Percentiles rank a stretch among this genome's conserved stretches.
Evolutionary conservation across 2,113 vertebrate species (phyloP).

Genomic region (Mus pahari): DNA sequence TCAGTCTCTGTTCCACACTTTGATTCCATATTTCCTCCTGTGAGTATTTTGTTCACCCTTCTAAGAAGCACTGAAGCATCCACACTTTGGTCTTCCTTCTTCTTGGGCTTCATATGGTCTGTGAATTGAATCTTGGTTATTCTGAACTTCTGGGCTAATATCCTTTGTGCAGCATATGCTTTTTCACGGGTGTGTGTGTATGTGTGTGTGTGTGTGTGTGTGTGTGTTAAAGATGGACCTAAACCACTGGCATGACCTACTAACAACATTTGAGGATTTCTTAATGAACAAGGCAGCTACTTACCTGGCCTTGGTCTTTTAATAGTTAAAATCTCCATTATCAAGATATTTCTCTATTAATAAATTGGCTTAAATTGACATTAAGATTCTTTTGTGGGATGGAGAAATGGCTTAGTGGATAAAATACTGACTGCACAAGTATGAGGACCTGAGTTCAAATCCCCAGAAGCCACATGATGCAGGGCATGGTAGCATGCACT

Average conservation of each 20-base stretch:
- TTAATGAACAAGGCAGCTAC: conserved; percentile 5
- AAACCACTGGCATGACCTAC: neutral
- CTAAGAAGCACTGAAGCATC: no score
- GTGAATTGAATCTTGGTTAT: no score
- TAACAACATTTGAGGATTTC: neutral
- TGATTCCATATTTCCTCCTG: no score
- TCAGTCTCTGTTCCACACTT: no score
- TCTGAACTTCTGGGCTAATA: no score
- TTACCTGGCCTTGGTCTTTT: conserved; percentile 20
- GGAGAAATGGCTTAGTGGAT: neutral
- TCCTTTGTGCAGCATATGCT: no score
- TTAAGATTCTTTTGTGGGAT: conserved; percentile 49
- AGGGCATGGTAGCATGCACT: neutral
- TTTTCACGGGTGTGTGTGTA: neutral
- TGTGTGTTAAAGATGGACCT: conserved; percentile 7
- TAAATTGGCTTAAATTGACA: conserved; percentile 28
- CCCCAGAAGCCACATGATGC: neutral
- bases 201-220: neutral
- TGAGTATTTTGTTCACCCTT: no score
- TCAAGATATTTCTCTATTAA: conserved; percentile 36
- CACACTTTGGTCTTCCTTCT: no score
- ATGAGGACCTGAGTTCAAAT: neutral
- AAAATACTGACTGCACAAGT: neutral
- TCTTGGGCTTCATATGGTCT: no score
- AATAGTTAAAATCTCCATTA: conserved; percentile 34